A percentile compares a stretch with the other conserved stretches of the same genome.
Conservation (phyloP, 2,113 vertebrate species). For the Brachyhypopomus gauderio region DNA sequence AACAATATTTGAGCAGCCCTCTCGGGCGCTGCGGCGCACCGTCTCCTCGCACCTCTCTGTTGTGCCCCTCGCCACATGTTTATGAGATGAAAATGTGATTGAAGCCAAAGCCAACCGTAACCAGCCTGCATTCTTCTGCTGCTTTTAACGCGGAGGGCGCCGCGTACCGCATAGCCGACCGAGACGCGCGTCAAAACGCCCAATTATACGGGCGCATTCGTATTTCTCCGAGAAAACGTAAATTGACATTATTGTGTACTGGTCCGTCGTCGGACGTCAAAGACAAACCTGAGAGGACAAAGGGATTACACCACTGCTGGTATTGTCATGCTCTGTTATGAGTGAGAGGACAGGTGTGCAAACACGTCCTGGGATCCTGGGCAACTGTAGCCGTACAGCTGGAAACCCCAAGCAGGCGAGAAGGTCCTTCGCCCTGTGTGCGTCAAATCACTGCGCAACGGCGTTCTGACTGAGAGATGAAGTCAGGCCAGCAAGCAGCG, state of each 20-base stretch:
- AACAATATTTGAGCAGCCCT: constrained; percentile 44
- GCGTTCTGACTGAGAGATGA: constrained; percentile 35
- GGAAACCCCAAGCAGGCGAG: no score
- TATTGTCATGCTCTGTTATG: constrained; percentile 11
- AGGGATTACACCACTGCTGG: background rate
- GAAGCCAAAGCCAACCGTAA: constrained; percentile 13
- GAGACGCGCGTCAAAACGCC: background rate
- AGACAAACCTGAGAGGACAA: background rate
- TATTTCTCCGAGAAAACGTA: background rate
- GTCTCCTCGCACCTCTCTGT: constrained; percentile 36
- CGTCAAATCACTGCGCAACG: background rate
- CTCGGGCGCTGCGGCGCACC: constrained; percentile 35
- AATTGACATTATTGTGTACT: background rate
- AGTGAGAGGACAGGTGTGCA: background rate
- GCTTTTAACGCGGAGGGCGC: constrained; percentile 10
- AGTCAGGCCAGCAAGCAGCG: constrained; percentile 42
- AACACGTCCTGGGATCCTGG: background rate
- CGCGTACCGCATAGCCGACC: background rate
- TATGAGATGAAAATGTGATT: constrained; percentile 39
- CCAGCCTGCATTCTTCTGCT: constrained; percentile 23
- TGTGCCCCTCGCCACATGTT: constrained; percentile 35
- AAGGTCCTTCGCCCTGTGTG: no score
- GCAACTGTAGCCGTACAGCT: no score
- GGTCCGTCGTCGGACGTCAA: background rate
- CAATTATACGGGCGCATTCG: constrained; percentile 20